phyloP scores from a whole-genome alignment of 2,797 vertebrate species.

The Eulemur mongoz region DNA sequence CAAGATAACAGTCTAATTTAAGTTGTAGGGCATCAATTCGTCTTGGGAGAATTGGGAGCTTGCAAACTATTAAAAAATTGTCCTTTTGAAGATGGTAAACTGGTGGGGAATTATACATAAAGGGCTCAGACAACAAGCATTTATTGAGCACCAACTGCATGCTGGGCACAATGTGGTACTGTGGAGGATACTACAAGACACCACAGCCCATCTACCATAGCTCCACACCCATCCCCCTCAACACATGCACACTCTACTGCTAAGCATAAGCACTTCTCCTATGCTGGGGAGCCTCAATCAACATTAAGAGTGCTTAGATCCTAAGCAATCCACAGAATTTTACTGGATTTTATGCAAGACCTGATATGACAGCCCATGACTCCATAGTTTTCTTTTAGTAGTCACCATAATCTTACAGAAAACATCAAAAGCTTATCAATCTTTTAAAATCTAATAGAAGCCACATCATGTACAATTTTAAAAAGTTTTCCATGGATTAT shows the following conservation, averaged over 20 bases:
- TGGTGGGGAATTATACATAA: neutral
- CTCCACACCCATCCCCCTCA: fast-evolving
- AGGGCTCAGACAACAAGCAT: neutral
- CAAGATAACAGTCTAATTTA: neutral
- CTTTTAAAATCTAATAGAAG: neutral
- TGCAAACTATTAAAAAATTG: neutral
- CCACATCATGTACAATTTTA: neutral
- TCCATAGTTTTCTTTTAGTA: neutral
- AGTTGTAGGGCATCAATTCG: neutral
- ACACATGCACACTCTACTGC: neutral
- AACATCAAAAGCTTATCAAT: neutral
- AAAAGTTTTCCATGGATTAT: neutral
- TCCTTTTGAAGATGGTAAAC: neutral
- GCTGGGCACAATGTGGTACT: neutral
- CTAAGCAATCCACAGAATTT: neutral
- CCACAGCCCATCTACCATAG: neutral
- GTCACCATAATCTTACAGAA: neutral
- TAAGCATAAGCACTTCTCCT: neutral
- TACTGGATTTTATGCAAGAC: neutral
- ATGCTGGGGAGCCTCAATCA: neutral
- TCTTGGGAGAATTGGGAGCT: neutral
- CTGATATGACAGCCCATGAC: neutral
- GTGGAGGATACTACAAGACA: neutral
- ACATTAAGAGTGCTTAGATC: neutral
- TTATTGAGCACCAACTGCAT: neutral